A percentile compares a stretch with the other conserved stretches of the same genome.
These are phyloP conservation scores for Lepisosteus osseus DNA, from an alignment of 2,113 vertebrate genomes.

Conservation along the genomic window DNA sequence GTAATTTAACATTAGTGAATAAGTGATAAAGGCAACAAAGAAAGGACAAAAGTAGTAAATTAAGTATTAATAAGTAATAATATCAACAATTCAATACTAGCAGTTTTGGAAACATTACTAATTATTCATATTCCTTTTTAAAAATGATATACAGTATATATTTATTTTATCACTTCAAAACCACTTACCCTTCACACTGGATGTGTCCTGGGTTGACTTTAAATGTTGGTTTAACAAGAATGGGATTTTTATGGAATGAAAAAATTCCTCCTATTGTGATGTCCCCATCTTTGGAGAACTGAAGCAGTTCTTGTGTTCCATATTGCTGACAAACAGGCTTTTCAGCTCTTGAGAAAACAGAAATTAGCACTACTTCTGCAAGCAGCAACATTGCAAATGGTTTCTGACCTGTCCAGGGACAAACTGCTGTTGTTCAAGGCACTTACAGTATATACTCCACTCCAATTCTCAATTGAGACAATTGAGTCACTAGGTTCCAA, in stretches of 20 bases:
- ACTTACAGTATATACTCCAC: constrained; percentile 34
- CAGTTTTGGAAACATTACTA: neutral
- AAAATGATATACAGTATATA: too few relatives aligned
- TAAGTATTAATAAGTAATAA: neutral
- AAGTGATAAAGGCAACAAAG: too few relatives aligned
- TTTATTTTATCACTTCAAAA: too few relatives aligned
- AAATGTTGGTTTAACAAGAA: neutral
- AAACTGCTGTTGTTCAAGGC: neutral
- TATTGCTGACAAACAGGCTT: neutral
- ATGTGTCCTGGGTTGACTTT: neutral
- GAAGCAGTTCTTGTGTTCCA: neutral
- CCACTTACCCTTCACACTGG: neutral
- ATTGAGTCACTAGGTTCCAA: neutral
- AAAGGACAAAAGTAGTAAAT: too few relatives aligned
- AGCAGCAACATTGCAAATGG: constrained; percentile 44
- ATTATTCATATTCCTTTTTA: too few relatives aligned
- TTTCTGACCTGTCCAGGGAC: neutral
- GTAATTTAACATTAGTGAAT: too few relatives aligned
- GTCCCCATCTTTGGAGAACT: neutral
- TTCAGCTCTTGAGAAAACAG: neutral
- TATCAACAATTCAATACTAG: neutral
- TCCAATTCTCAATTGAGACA: neutral
- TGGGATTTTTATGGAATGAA: neutral
- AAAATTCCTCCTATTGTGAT: neutral
- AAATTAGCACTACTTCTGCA: constrained; percentile 35